Conservation (phyloP, 2,113 vertebrate genomes). For the Nyctereutes procyonoides region DNA sequence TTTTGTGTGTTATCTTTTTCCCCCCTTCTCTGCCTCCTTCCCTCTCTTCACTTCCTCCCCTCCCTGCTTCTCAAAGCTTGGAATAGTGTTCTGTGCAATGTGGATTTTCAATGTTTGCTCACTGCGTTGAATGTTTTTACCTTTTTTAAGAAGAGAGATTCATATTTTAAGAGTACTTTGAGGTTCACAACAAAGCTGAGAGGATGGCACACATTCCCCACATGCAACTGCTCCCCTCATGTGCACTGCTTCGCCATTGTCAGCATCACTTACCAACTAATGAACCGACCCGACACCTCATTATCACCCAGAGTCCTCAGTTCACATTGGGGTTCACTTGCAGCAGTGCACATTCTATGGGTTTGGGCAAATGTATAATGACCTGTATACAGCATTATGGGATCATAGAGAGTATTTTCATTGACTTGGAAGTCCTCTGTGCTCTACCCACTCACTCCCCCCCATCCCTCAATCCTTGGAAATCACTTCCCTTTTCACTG, state of each 20-base stretch:
- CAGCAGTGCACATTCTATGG: rapidly evolving
- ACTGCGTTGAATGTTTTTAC: neutral
- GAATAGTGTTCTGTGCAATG: too few species aligned
- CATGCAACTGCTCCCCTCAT: neutral
- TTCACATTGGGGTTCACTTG: neutral
- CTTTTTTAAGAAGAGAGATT: neutral
- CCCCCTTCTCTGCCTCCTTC: neutral
- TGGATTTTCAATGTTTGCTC: neutral
- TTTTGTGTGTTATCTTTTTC: neutral
- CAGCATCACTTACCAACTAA: too few species aligned
- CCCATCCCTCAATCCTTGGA: too few species aligned
- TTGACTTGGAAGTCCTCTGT: neutral
- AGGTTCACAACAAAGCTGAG: neutral
- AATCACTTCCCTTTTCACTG: neutral
- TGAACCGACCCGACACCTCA: neutral
- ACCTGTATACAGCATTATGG: neutral
- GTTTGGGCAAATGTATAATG: neutral
- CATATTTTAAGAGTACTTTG: neutral
- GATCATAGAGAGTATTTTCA: neutral
- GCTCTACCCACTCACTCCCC: too few species aligned
- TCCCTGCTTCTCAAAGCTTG: too few species aligned
- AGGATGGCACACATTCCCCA: neutral
- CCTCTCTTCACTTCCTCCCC: too few species aligned
- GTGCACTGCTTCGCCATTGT: too few species aligned
- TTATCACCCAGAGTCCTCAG: neutral